These are phyloP conservation scores for Nephrotoma guestfalica DNA, from an alignment of 2,888 invertebrate species.

Conservation along the genomic window DNA sequence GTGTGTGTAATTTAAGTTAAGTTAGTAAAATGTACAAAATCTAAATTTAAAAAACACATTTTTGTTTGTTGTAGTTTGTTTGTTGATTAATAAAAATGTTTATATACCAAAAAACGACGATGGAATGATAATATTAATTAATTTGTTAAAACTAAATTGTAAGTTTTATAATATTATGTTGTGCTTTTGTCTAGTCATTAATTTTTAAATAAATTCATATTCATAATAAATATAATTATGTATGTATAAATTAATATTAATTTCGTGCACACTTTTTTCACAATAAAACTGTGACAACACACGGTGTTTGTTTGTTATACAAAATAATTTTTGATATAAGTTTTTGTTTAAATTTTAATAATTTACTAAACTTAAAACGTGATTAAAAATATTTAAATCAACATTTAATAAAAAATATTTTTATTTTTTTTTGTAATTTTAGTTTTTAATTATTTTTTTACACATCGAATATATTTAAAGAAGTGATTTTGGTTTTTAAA, in stretches of 20 bases:
- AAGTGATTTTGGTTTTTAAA: neutral
- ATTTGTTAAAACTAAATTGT: neutral
- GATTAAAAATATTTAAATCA: neutral
- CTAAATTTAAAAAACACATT: neutral
- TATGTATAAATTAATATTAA: neutral
- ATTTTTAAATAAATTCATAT: neutral
- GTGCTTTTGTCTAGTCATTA: neutral
- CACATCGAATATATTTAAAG: neutral
- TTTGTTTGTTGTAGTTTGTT: neutral
- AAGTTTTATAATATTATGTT: neutral
- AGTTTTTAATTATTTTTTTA: neutral
- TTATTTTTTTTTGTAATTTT: neutral
- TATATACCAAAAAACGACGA: neutral
- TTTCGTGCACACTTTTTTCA: neutral
- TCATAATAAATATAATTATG: neutral
- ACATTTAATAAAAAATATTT: neutral
- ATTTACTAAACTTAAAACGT: neutral
- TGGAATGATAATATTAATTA: neutral
- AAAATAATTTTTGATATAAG: neutral
- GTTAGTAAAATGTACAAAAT: neutral
- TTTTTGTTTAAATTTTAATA: neutral
- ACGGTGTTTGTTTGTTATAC: neutral
- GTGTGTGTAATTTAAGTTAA: neutral
- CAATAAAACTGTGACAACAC: neutral
- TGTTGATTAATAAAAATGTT: neutral